A percentile compares a stretch with the other conserved stretches of the same genome.
phyloP scores from a whole-genome alignment of 2,797 vertebrate species.

The Phyllotis vaccarum region DNA sequence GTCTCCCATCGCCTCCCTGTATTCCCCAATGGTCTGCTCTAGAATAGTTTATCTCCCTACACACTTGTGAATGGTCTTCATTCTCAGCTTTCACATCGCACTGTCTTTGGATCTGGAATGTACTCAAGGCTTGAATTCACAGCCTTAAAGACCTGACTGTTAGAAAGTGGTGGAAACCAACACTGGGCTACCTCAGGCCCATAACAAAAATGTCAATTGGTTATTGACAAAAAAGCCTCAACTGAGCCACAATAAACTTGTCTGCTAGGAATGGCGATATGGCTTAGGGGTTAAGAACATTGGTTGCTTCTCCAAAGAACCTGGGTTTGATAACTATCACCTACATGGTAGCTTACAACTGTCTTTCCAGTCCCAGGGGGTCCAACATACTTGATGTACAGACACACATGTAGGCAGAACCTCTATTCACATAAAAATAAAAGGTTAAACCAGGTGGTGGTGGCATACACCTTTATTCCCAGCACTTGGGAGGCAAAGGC shows the following conservation, averaged over 20 bases:
- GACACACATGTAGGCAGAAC: background rate
- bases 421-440: background rate
- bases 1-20: background rate
- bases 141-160: background rate
- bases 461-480: too few species aligned
- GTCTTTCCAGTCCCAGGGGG: background rate
- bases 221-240: background rate
- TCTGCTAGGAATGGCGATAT: background rate
- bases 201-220: background rate
- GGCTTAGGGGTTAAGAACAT: background rate
- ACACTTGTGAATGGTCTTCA: background rate
- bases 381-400: background rate
- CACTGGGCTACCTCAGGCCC: too few species aligned
- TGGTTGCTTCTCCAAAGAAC: background rate
- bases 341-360: background rate
- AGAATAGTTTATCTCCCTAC: background rate
- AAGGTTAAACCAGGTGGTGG: background rate
- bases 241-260: background rate
- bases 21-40: background rate
- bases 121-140: background rate
- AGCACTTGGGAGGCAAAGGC: too few species aligned
- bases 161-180: background rate
- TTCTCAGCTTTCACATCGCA: background rate
- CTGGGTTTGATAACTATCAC: background rate
- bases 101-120: background rate